phyloP scores from a whole-genome alignment of 2,113 vertebrate genomes.

The Sterrhoptilus dennistouni region DNA sequence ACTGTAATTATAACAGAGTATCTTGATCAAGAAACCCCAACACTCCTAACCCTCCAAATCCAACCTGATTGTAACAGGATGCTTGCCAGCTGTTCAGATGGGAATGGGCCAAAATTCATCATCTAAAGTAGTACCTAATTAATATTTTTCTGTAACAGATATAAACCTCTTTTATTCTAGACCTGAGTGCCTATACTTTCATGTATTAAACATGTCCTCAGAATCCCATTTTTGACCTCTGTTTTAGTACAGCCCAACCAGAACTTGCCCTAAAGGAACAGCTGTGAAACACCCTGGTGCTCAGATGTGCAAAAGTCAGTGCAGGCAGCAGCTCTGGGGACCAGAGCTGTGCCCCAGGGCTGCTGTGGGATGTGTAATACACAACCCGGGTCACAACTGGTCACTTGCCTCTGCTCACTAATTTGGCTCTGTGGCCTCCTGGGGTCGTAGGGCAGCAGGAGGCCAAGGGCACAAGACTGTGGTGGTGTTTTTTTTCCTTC shows the following conservation, averaged over 20 bases:
- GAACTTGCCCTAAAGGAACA: background rate
- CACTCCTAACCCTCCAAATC: background rate
- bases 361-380: background rate
- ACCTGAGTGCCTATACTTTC: background rate
- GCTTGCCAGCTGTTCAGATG: conserved; percentile 73
- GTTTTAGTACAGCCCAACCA: background rate
- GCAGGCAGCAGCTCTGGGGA: background rate
- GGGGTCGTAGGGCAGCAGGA: background rate
- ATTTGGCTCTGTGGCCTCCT: background rate
- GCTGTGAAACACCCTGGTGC: background rate
- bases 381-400: rapidly evolving
- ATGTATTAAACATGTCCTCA: background rate
- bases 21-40: conserved; percentile 33
- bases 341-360: background rate
- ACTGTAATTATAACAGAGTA: conserved; percentile 52
- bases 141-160: conserved; percentile 69
- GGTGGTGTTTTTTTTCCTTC: background rate
- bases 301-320: background rate
- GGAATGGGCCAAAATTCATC: conserved; percentile 68
- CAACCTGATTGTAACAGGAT: conserved; percentile 58
- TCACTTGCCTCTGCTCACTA: background rate
- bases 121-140: conserved; percentile 72
- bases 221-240: background rate
- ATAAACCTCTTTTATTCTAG: conserved; percentile 61
- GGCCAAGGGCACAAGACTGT: background rate